phyloP scores from a whole-genome alignment of 2,888 invertebrate genomes.

The Drosophila demipolita region DNA sequence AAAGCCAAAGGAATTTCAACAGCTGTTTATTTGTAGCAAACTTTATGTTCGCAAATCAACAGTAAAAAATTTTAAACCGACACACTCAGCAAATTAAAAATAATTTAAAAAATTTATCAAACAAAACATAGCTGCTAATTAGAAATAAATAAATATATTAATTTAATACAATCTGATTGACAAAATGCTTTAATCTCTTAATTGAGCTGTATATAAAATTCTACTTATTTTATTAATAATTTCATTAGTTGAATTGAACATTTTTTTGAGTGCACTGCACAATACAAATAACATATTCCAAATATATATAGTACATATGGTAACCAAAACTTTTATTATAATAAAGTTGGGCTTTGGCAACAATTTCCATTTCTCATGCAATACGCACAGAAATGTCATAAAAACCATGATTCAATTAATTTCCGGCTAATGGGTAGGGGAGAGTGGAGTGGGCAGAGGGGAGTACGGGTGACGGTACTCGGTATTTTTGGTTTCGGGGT shows the following conservation, averaged over 20 bases:
- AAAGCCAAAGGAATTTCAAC: not conserved
- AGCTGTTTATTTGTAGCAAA: not conserved
- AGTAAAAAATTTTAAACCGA: not conserved
- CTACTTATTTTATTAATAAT: too few relatives aligned
- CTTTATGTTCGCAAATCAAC: not conserved
- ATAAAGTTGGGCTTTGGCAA: slow-evolving; percentile 13
- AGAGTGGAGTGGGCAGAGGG: not conserved
- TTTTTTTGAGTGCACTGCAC: not conserved
- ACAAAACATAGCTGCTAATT: not conserved
- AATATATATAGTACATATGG: not conserved
- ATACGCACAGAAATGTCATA: slow-evolving; percentile 17
- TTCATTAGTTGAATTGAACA: not conserved
- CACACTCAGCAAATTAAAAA: not conserved
- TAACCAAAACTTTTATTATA: slow-evolving; percentile 1
- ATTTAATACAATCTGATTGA: not conserved
- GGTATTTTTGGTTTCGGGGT: slow-evolving; percentile 4
- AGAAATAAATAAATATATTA: not conserved
- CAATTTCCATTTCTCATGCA: slow-evolving; percentile 9
- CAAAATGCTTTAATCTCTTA: not conserved
- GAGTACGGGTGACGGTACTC: not conserved
- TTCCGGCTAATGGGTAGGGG: not conserved
- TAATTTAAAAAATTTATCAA: not conserved
- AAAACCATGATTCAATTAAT: slow-evolving; percentile 50
- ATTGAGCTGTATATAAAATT: too few relatives aligned
- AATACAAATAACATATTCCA: not conserved